Evolutionary conservation across 2,113 vertebrate species (phyloP).

Genomic region (Rhinolophus ferrumequinum): DNA sequence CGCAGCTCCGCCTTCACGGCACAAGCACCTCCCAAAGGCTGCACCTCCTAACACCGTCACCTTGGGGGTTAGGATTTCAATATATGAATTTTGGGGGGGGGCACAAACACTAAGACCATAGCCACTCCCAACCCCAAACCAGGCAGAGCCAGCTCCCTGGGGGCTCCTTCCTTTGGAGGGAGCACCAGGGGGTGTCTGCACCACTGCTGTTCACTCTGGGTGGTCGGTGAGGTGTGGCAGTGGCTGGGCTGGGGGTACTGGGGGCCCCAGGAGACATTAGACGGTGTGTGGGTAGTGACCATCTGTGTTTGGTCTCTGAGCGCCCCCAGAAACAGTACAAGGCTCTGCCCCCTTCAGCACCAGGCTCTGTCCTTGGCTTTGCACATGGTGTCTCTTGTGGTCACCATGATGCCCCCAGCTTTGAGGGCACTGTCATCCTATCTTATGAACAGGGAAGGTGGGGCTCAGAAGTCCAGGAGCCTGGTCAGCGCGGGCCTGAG

Average conservation of each 20-base stretch:
- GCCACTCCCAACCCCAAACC: not conserved
- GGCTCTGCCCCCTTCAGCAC: not conserved
- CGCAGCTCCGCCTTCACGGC: rapidly evolving
- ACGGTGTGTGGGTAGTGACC: rapidly evolving
- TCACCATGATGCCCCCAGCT: not conserved
- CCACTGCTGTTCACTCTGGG: not conserved
- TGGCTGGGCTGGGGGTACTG: rapidly evolving
- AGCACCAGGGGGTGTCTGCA: not conserved
- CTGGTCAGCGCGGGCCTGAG: rapidly evolving
- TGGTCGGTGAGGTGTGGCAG: not conserved
- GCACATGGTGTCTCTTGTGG: rapidly evolving
- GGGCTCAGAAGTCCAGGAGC: not conserved
- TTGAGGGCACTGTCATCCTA: not conserved
- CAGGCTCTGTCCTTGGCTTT: not conserved
- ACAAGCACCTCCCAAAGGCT: not conserved
- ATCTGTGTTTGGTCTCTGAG: not conserved
- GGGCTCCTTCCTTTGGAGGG: not conserved
- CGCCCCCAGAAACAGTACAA: rapidly evolving
- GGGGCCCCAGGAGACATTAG: not conserved
- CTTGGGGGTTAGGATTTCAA: not conserved
- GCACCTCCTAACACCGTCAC: not conserved
- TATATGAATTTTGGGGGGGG: not conserved
- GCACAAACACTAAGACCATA: not conserved
- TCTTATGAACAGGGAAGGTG: rapidly evolving
- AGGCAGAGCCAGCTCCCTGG: not conserved